Evolutionary conservation across 2,113 vertebrate species (phyloP).

Genomic region (Corythaeola cristata): DNA sequence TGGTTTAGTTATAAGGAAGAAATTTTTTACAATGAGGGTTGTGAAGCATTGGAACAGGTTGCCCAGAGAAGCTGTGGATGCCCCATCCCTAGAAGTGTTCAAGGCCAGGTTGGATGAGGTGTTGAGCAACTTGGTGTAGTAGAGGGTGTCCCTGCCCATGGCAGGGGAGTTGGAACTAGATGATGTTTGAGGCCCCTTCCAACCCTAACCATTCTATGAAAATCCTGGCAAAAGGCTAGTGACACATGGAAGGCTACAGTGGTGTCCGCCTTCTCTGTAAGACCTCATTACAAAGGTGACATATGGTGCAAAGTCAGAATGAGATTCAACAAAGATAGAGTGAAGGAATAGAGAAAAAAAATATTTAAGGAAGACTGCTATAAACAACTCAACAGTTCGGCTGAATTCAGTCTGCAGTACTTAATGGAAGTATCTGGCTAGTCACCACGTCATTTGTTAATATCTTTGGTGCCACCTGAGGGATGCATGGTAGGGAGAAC

Average conservation of each 20-base stretch:
- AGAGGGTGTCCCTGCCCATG: no score
- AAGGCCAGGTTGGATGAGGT: no score
- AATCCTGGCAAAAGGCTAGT: not conserved
- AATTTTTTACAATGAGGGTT: no score
- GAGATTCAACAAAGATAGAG: not conserved
- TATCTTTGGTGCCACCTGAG: not conserved
- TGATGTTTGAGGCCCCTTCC: no score
- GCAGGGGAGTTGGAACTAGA: no score
- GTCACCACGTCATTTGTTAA: not conserved
- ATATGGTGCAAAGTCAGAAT: not conserved
- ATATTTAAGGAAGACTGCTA: not conserved
- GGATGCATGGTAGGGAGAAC: not conserved
- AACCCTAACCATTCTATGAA: not conserved
- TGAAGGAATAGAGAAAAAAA: not conserved
- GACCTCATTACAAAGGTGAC: not conserved
- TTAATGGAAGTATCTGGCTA: not conserved
- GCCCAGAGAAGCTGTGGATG: no score
- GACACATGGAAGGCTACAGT: not conserved
- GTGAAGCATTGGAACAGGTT: no score
- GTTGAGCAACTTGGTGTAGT: no score
- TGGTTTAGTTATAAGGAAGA: no score
- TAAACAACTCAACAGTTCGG: not conserved
- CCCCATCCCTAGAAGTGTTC: no score
- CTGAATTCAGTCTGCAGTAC: not conserved
- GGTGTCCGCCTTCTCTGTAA: not conserved